Evolutionary conservation across 1,140 invertebrate species (phyloP).

Genomic region (Sogatella furcifera): DNA sequence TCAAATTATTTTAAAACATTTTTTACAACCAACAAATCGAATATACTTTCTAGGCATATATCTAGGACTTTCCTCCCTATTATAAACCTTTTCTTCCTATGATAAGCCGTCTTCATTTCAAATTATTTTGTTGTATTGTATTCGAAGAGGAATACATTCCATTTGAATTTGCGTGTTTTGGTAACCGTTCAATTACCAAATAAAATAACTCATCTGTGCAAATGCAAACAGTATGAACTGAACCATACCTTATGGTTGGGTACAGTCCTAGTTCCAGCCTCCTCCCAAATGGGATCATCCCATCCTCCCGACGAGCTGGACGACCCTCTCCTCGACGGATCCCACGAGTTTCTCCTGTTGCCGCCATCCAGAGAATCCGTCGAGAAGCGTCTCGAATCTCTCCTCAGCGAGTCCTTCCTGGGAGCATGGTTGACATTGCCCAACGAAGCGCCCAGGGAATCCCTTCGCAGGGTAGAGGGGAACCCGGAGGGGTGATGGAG

Average conservation of each 20-base stretch:
- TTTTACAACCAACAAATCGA: too few species aligned
- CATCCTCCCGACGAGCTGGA: conserved; percentile 40
- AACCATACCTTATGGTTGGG: conserved; percentile 1
- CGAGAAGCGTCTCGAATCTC: conserved; percentile 42
- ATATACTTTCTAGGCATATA: too few species aligned
- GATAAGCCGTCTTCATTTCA: too few species aligned
- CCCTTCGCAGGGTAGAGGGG: conserved; percentile 47
- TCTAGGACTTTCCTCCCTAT: too few species aligned
- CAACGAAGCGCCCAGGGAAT: conserved; percentile 41
- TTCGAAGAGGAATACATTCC: too few species aligned
- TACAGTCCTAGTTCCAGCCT: conserved; percentile 15
- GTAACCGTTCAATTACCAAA: too few species aligned
- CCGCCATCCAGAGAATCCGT: conserved; percentile 58
- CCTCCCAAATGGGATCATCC: conserved; percentile 40
- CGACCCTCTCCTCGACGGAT: conserved; percentile 47
- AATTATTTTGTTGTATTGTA: too few species aligned
- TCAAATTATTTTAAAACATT: too few species aligned
- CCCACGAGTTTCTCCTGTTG: conserved; percentile 52
- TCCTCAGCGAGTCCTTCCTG: conserved; percentile 27
- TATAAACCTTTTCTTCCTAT: too few species aligned
- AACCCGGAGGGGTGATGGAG: conserved; percentile 49
- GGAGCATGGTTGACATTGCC: conserved; percentile 25
- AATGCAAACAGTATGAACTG: too few species aligned
- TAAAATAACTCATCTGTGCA: too few species aligned
- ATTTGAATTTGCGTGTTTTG: too few species aligned